Percentiles rank a stretch among this genome's conserved stretches.
Conservation (phyloP, 2,797 vertebrate species). For the Dicrostonyx torquatus region DNA sequence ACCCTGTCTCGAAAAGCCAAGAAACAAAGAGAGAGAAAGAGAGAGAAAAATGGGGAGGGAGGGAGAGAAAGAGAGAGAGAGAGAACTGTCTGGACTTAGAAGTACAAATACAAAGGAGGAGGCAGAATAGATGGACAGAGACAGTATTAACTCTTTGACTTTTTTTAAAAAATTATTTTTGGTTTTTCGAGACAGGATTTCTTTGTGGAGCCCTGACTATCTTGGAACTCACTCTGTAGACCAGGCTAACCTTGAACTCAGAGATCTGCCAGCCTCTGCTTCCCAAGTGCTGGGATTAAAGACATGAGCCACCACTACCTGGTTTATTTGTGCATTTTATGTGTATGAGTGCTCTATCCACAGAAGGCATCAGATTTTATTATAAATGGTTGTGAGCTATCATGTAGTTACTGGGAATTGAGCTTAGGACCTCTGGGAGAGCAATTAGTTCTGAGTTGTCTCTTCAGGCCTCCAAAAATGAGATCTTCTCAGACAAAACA, state of each 20-base stretch:
- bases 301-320: background rate
- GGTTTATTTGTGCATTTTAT: background rate
- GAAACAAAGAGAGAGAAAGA: no score
- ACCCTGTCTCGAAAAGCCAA: background rate
- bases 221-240: background rate
- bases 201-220: background rate
- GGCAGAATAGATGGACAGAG: background rate
- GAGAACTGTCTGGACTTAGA: background rate
- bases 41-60: background rate
- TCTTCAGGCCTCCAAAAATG: background rate
- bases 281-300: background rate
- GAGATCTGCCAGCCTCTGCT: background rate
- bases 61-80: background rate
- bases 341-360: background rate
- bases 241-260: background rate
- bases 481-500: background rate
- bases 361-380: background rate
- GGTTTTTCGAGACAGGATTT: background rate
- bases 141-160: background rate
- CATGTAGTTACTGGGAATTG: background rate
- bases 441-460: background rate
- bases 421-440: background rate
- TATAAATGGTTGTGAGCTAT: background rate
- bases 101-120: conserved; percentile 11
- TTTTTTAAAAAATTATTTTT: no score